These are phyloP conservation scores for Papilio protenor DNA, from an alignment of 2,888 invertebrate genomes.

Conservation along the genomic window DNA sequence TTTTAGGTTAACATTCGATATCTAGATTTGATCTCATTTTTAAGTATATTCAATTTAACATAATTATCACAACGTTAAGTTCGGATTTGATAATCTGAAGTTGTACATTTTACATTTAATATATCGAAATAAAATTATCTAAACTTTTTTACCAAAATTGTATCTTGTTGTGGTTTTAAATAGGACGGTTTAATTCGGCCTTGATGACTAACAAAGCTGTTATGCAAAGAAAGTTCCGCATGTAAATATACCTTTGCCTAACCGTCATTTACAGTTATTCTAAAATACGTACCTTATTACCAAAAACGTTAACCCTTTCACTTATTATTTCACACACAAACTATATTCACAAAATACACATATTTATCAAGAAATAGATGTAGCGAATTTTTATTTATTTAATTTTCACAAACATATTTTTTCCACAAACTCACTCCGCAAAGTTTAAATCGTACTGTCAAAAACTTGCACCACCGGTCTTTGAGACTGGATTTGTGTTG, in stretches of 20 bases:
- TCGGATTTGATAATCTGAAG: too few species aligned
- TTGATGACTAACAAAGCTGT: slow-evolving; percentile 71
- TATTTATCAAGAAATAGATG: slow-evolving; percentile 45
- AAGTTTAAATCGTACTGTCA: slow-evolving; percentile 79
- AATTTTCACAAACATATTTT: slow-evolving; percentile 62
- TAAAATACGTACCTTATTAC: slow-evolving; percentile 55
- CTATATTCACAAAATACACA: slow-evolving; percentile 46
- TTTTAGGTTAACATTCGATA: too few species aligned
- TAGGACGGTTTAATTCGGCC: slow-evolving; percentile 56
- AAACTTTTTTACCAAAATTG: too few species aligned
- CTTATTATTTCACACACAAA: slow-evolving; percentile 45
- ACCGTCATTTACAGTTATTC: slow-evolving; percentile 55
- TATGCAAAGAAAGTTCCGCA: slow-evolving; percentile 70
- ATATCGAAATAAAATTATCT: too few species aligned
- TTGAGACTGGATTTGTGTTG: slow-evolving; percentile 63
- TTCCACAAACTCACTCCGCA: slow-evolving; percentile 62
- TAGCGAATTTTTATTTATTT: slow-evolving; percentile 55
- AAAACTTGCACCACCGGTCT: slow-evolving; percentile 82
- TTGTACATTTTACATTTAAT: too few species aligned
- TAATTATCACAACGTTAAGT: too few species aligned
- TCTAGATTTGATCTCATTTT: too few species aligned
- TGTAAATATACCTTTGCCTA: slow-evolving; percentile 60
- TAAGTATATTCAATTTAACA: too few species aligned
- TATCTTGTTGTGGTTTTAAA: not conserved
- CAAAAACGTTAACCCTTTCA: slow-evolving; percentile 47